phyloP scores from a whole-genome alignment of 2,113 vertebrate species.

The Apistogramma diplotaenia region DNA sequence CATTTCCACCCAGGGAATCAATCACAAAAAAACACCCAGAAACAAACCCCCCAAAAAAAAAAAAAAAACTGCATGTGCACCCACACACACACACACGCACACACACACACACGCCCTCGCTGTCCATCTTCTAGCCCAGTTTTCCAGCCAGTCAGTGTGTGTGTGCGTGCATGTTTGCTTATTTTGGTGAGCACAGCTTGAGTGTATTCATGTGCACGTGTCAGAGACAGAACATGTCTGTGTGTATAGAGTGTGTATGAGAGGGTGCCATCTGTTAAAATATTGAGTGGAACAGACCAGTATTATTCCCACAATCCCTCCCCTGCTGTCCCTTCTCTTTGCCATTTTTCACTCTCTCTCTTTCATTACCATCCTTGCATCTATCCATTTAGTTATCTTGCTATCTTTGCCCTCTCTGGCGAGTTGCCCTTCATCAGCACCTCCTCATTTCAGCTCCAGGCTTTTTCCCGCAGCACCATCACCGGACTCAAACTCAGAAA shows the following conservation, averaged over 20 bases:
- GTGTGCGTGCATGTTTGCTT: conserved; percentile 24
- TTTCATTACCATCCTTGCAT: neutral
- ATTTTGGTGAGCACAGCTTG: conserved; percentile 7
- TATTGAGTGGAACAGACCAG: conserved; percentile 56
- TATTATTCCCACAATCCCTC: conserved; percentile 60
- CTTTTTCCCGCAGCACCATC: neutral
- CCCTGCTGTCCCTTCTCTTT: conserved; percentile 51
- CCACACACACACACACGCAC: neutral
- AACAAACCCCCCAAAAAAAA: neutral
- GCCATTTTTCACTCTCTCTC: conserved; percentile 1
- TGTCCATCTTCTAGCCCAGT: neutral
- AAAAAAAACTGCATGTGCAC: no score
- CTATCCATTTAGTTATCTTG: neutral
- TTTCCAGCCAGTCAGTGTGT: neutral
- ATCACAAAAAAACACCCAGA: neutral
- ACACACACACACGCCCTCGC: neutral
- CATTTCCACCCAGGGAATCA: neutral
- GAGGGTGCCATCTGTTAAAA: conserved; percentile 64
- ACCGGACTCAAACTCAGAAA: neutral
- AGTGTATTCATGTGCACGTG: conserved; percentile 8
- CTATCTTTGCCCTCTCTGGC: neutral
- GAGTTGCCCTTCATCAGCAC: neutral
- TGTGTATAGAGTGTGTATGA: conserved; percentile 15
- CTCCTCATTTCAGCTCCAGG: neutral
- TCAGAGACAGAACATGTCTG: conserved; percentile 15